Evolutionary conservation across 2,113 vertebrate species (phyloP).

Genomic region (Scopus umbretta): DNA sequence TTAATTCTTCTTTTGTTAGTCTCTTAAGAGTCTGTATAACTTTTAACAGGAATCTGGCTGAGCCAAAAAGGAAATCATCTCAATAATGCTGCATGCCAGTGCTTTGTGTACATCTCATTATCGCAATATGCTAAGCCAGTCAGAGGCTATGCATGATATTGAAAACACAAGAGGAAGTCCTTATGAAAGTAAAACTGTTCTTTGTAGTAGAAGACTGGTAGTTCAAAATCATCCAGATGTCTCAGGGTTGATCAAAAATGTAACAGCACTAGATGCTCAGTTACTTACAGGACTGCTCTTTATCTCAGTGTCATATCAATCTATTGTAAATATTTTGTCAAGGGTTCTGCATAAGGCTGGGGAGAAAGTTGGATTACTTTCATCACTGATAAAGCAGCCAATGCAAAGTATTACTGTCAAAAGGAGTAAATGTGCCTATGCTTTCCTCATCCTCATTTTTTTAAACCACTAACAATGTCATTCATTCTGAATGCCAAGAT

Average conservation of each 20-base stretch:
- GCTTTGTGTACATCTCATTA: constrained; percentile 62
- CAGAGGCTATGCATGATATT: constrained; percentile 21
- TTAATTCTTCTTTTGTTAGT: constrained; percentile 51
- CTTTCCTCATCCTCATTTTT: neutral
- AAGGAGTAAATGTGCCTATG: neutral
- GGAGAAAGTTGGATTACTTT: constrained; percentile 9
- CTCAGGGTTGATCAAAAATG: neutral
- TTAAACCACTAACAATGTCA: neutral
- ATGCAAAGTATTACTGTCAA: neutral
- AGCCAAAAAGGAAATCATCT: constrained; percentile 66
- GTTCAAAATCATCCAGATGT: constrained; percentile 56
- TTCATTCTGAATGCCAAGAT: neutral
- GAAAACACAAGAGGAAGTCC: constrained; percentile 45
- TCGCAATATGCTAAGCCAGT: constrained; percentile 7
- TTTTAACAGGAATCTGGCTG: constrained; percentile 62
- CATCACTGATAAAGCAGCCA: constrained; percentile 21
- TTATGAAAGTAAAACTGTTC: constrained; percentile 13
- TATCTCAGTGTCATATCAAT: neutral
- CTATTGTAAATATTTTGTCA: constrained; percentile 39
- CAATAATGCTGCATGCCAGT: constrained; percentile 31
- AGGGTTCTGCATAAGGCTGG: neutral
- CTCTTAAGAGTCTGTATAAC: constrained; percentile 38
- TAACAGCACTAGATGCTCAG: neutral
- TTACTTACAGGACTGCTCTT: neutral
- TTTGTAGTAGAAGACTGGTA: constrained; percentile 17